Evolutionary conservation across 2,888 invertebrate genomes (phyloP), one percentile per base, ranked within the genome.

Genomic region (Reticulitermes lucifugus): DNA sequence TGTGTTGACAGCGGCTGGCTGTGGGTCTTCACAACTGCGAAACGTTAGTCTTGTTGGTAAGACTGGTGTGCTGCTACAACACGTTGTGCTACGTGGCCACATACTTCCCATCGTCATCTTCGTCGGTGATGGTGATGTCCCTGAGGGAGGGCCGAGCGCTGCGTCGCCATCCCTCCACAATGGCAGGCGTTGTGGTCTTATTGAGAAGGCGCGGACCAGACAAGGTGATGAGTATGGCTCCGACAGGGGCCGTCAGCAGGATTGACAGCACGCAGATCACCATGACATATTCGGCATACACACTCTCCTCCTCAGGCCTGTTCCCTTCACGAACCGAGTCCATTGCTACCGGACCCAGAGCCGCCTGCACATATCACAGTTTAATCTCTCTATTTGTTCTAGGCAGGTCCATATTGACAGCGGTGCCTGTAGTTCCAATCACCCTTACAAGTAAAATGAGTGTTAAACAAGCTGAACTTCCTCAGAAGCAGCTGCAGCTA

Each of bases 111-210:
- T 95, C 93, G 88, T 96, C 96, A 88, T 96, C 96, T 89, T 96
- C 96, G 89, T 96, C 95, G 90, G 96, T 96, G 90, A 97, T 96
- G 87, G 96, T 96, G 87, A 97, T 97, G 90, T 97, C 97, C 80
- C 97, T 93, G 85, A 97, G 95, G 0, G 97, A 97, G 6, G 96
- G 96, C 86, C 96, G 92, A 89, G 96, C 95, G 81, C 96, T 95
- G 87, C 96, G 93, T 29, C 95, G 93, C 96, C 97, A 96, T 85
- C 95, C 89, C n/a, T 89, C 96, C 91, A 88, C 87, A 84, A 83
- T 79, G 70, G 86, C 75, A 6, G 81, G 84, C 51, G 94, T 93
- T 84, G 94, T 94, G 0, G 96, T 96, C 91, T 96, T 96, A 35
- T 95, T 96, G 46, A 97, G 92, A 18, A 97, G 92, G 86, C 94